A percentile compares a stretch with the other conserved stretches of the same genome.
Conservation (phyloP, 2,113 vertebrate genomes). For the Mesitornis unicolor region DNA sequence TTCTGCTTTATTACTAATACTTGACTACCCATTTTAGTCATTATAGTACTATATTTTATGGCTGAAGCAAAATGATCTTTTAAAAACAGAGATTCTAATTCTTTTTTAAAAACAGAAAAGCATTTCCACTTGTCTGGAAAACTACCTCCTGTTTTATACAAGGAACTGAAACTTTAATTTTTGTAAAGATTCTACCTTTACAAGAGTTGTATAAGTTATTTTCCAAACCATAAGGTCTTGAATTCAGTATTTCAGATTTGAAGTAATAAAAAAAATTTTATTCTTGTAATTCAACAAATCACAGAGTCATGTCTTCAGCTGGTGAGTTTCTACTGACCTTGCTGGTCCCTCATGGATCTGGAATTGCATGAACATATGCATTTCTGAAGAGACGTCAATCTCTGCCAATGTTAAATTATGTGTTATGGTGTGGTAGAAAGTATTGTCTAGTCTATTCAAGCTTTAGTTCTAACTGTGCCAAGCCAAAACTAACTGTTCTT, state of each 20-base stretch:
- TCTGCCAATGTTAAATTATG: background rate
- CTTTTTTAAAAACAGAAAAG: background rate
- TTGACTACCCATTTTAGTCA: background rate
- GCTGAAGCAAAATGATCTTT: background rate
- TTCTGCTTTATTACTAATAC: background rate
- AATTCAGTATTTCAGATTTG: background rate
- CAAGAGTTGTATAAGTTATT: background rate
- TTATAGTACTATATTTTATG: background rate
- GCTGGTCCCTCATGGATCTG: rapidly evolving
- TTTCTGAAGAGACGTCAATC: background rate
- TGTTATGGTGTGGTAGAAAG: background rate
- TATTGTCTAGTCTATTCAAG: background rate
- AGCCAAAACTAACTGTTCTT: background rate
- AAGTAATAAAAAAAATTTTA: background rate
- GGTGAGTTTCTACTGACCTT: background rate
- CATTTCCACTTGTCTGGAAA: background rate
- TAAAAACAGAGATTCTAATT: background rate
- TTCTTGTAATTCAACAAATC: background rate
- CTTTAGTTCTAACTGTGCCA: background rate
- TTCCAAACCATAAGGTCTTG: background rate
- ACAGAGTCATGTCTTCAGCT: background rate
- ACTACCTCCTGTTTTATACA: background rate
- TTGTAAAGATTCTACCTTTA: background rate
- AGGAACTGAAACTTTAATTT: background rate
- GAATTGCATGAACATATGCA: background rate